Evolutionary conservation across 2,113 vertebrate species (phyloP), one percentile per base, ranked within the genome.

Genomic region (Helogale parvula): DNA sequence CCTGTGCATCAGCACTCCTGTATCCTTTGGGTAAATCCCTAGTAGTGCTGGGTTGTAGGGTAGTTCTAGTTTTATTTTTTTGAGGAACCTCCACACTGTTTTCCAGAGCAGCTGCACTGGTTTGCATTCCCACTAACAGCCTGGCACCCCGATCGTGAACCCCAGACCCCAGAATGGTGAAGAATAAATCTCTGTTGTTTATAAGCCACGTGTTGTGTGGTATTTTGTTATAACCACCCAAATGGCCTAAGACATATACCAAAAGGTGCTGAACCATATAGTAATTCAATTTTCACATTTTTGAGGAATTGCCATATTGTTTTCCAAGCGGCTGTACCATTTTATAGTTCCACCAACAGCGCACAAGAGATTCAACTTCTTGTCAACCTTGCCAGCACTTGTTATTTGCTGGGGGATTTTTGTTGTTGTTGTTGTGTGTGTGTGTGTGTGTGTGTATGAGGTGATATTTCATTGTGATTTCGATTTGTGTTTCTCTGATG

Each of bases 241-340:
- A 52, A 41, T 10, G 16, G 87, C 54, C 21, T 66, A 76, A 90
- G 79, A 13, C 47, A 76, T 57, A 80, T 71, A 71, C 35, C 77
- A 90, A 66, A 66, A 66, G 52, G 41, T 76, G 27, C 68, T 66
- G 15, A 45, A 29, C 66, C 45, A n/a, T 31, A 15, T 94, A 68
- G 6, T 76, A 65, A 83, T 54, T 94, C 60, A 84, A n/a, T 83
- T 83, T 76, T 94, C 65, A 83, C 50, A 8, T 83, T 94, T 57
- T 83, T 52, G 52, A 45, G 85, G 77, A 74, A n/a, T 13, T 16
- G 6, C 27, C n/a, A 25, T 72, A 81, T n/a, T 50, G 45, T 31
- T 88, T 81, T 71, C 45, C 93, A 79, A 80, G 72, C 5, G 33
- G 50, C 57, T 35, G 4, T 4, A 41, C 21, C n/a, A 17, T 65